Conservation (phyloP, 2,888 invertebrate genomes). For the Napeogenes sylphis region DNA sequence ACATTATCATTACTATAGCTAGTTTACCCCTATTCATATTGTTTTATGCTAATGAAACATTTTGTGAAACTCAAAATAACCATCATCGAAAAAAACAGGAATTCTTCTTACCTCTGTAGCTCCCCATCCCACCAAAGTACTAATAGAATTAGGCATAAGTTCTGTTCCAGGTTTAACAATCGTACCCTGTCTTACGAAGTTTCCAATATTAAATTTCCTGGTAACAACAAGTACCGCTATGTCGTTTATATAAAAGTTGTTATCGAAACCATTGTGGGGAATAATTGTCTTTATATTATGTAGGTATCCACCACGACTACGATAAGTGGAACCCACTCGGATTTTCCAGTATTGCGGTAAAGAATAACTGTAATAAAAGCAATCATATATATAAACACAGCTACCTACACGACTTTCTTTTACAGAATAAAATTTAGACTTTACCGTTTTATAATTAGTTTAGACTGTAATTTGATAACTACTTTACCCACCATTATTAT, state of each 20-base stretch:
- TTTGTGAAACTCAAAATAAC: no score
- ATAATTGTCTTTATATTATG: slow-evolving; percentile 58
- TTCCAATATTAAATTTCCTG: slow-evolving; percentile 47
- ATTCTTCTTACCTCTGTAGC: slow-evolving; percentile 48
- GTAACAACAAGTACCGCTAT: slow-evolving; percentile 55
- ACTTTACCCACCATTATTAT: no score
- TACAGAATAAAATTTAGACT: no score
- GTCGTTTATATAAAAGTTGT: slow-evolving; percentile 58
- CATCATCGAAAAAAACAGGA: no score
- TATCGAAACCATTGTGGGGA: slow-evolving; percentile 55
- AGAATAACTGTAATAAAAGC: slow-evolving; percentile 50
- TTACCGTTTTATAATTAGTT: no score
- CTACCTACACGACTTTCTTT: no score
- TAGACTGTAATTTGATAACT: no score
- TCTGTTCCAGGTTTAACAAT: slow-evolving; percentile 57
- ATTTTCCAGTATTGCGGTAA: slow-evolving; percentile 59
- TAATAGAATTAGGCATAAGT: slow-evolving; percentile 49
- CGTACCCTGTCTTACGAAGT: slow-evolving; percentile 57
- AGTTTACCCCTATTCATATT: no score
- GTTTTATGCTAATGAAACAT: no score
- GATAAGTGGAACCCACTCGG: slow-evolving; percentile 62
- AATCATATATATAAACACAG: neutral
- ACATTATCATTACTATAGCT: no score
- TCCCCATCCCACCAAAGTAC: slow-evolving; percentile 66
- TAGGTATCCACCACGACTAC: slow-evolving; percentile 54